Conservation (phyloP, 2,888 invertebrate species). For the Hylaea fasciaria region DNA sequence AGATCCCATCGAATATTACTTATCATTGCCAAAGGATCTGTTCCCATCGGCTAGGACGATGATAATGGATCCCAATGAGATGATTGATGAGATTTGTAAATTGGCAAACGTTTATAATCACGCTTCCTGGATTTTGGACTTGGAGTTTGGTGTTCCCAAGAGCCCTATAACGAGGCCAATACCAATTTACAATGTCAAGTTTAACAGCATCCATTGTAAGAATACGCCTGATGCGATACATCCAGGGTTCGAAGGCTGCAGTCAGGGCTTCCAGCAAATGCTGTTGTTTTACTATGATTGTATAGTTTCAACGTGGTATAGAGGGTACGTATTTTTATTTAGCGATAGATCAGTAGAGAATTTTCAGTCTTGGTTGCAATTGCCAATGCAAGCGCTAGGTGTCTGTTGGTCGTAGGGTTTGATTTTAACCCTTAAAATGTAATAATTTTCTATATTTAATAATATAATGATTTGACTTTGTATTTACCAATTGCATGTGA, state of each 20-base stretch:
- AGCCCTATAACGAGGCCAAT: conserved; percentile 56
- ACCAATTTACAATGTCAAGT: conserved; percentile 64
- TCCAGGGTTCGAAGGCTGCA: conserved; percentile 68
- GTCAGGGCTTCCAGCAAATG: conserved; percentile 57
- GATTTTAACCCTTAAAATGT: not conserved
- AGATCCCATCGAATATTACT: conserved; percentile 56
- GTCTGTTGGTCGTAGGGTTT: conserved; percentile 66
- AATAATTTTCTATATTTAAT: not conserved
- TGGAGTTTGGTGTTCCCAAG: conserved; percentile 67
- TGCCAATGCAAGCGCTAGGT: conserved; percentile 65
- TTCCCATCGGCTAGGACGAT: conserved; percentile 65
- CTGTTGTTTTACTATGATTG: conserved; percentile 68
- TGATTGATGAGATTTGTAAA: conserved; percentile 70
- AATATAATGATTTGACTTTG: not conserved
- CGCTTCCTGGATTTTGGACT: conserved; percentile 65
- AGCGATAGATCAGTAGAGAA: conserved; percentile 65
- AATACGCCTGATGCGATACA: conserved; percentile 64
- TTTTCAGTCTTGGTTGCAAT: conserved; percentile 66
- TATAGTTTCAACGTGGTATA: conserved; percentile 67
- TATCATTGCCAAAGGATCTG: conserved; percentile 59
- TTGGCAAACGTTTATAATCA: conserved; percentile 51
- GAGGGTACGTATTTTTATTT: conserved; percentile 56
- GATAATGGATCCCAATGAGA: conserved; percentile 62
- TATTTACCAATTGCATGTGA: not conserved
- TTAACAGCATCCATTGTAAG: conserved; percentile 64